Base-by-base conservation (phyloP, 2,113 vertebrate genomes). In the Catharus minimus region DNA sequence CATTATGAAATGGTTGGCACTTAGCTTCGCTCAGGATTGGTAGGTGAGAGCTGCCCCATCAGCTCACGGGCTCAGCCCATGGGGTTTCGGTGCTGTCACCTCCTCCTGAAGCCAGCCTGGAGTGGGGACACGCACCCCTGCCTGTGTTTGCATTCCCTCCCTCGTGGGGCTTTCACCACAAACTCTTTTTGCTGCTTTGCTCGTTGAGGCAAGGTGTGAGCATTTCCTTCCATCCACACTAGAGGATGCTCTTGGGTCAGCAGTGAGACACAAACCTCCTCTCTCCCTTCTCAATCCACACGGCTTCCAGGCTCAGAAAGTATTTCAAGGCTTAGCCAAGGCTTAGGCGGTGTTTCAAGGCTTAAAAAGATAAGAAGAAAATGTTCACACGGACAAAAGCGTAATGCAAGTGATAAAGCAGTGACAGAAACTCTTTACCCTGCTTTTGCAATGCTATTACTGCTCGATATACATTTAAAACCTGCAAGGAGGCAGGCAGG, bases 231-330 rank as follows among this genome's bases (percentile, higher is more conserved):
- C 55, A 47, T 38, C 47, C 3, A 82, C 96, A 83, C 96, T 94
- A 97, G 96, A 94, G 95, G 96, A 90, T 95, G 90, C 93, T 96
- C 95, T 91, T 91, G 95, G 82, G 96, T 75, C 95, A 76, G 56
- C 85, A 79, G 86, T 85, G 88, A 88, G 79, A 87, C 28, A 16
- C 11, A 27, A 53, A 7, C 19, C 11, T 16, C 55, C 27, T 27
- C 20, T 5, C 67, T 41, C 44, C 9, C 2, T 57, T 19, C 58
- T 27, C 55, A 1, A 5, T 19, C 60, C 30, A 30, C 88, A 0
- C 55, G 3, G 4, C 66, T 66, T 23, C 66, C 4, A 61, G 77
- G 73, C 77, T 93, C 58, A 32, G 20, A 18, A 75, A 61, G 57
- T 4, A 57, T 68, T 86, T 67, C 76, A 23, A 78, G 83, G 81